Conservation (phyloP, 2,113 vertebrate species). For the Rostratula benghalensis region DNA sequence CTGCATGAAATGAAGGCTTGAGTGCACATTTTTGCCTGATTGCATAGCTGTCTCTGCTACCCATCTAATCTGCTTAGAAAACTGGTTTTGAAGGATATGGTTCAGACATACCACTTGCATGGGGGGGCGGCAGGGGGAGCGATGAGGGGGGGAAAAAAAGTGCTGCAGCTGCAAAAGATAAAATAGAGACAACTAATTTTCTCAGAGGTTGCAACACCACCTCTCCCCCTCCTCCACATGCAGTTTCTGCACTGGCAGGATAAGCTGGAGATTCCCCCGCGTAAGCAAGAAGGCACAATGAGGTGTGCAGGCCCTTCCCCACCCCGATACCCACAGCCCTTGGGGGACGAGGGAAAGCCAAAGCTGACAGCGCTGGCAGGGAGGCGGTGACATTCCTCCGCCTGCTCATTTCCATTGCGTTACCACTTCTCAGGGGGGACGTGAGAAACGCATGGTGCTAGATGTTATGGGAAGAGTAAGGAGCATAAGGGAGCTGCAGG, state of each 20-base stretch:
- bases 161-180: slow-evolving; percentile 73
- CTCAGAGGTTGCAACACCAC: slow-evolving; percentile 69
- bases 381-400: slow-evolving; percentile 1
- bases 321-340: neutral
- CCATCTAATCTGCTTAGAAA: slow-evolving; percentile 74
- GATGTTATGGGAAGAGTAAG: neutral
- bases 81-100: slow-evolving; percentile 74
- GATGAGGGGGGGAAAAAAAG: neutral
- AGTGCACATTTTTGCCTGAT: slow-evolving; percentile 71
- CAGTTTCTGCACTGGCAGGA: slow-evolving; percentile 60
- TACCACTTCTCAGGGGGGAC: neutral
- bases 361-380: neutral
- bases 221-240: slow-evolving; percentile 55
- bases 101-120: slow-evolving; percentile 64
- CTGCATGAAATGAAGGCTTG: slow-evolving; percentile 41
- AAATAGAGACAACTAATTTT: slow-evolving; percentile 71
- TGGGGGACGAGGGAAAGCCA: neutral
- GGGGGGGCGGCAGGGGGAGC: neutral
- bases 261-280: slow-evolving; percentile 63
- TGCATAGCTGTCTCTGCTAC: slow-evolving; percentile 74
- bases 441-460: neutral
- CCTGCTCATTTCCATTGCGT: neutral
- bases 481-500: neutral
- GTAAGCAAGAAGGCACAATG: slow-evolving; percentile 59
- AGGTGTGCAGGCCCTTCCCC: slow-evolving; percentile 43